phyloP scores from a whole-genome alignment of 2,113 vertebrate genomes.

The Ranitomeya variabilis region DNA sequence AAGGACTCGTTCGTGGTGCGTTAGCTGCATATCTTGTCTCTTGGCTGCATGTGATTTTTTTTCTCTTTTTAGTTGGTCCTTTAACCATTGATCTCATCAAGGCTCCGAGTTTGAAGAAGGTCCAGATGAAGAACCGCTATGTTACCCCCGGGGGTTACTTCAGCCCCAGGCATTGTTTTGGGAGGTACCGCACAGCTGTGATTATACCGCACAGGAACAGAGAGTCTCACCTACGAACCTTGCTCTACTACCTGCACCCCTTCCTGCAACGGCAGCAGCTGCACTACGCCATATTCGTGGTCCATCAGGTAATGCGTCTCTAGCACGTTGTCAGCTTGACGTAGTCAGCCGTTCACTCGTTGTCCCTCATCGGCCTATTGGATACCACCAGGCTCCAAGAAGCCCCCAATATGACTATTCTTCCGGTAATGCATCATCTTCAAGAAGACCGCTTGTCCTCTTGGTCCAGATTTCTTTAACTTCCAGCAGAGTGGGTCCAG shows the following conservation, averaged over 20 bases:
- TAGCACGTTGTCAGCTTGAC: neutral
- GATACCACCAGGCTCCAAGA: too few relatives aligned
- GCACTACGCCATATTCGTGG: constrained; percentile 70
- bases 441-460: neutral
- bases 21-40: too few relatives aligned
- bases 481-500: neutral
- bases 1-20: too few relatives aligned
- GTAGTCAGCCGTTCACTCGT: neutral
- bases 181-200: constrained; percentile 69
- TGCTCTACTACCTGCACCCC: constrained; percentile 73
- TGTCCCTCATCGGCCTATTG: neutral
- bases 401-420: neutral
- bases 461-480: neutral
- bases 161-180: constrained; percentile 69
- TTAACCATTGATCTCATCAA: constrained; percentile 64
- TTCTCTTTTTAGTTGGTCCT: constrained; percentile 67
- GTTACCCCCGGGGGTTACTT: constrained; percentile 68
- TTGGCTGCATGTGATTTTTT: neutral
- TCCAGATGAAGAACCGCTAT: constrained; percentile 68
- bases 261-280: constrained; percentile 76
- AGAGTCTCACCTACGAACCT: constrained; percentile 64
- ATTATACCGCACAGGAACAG: constrained; percentile 70
- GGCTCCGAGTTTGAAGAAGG: constrained; percentile 65
- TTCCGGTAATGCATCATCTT: too few relatives aligned
- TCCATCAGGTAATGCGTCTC: constrained; percentile 70